Percentiles rank a stretch among this genome's conserved stretches.
Conservation (phyloP, 1,140 invertebrate species). For the Wasmannia auropunctata region DNA sequence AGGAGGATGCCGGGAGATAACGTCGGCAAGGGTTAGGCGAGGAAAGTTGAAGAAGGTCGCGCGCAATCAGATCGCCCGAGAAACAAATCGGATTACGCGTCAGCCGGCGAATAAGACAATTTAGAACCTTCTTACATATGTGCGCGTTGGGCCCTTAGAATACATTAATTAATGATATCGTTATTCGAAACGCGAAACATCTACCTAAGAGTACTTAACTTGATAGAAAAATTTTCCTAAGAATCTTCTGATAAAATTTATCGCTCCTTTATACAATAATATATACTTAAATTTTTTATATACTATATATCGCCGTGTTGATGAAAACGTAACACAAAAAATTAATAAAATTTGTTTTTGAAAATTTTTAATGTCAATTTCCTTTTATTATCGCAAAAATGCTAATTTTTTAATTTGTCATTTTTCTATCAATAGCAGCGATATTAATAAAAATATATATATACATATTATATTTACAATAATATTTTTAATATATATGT, state of each 20-base stretch:
- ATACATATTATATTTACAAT: background rate
- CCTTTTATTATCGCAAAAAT: no score
- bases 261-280: background rate
- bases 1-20: conserved; percentile 12
- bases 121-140: background rate
- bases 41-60: conserved; percentile 50
- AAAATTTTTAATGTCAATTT: no score
- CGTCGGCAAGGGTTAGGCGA: conserved; percentile 35
- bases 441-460: background rate
- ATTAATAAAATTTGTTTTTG: no score
- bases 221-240: background rate
- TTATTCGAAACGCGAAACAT: background rate
- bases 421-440: no score
- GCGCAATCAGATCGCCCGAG: conserved; percentile 45
- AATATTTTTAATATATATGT: background rate
- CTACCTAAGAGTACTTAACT: background rate
- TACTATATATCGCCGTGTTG: no score
- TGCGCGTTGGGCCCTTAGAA: background rate
- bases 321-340: no score
- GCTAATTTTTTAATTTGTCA: no score
- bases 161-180: conserved; percentile 47
- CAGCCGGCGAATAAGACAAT: conserved; percentile 45
- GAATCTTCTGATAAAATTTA: background rate
- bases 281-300: background rate
- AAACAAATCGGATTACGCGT: conserved; percentile 63